A percentile compares a stretch with the other conserved stretches of the same genome.
These are phyloP conservation scores for Rhea pennata DNA, from an alignment of 2,113 vertebrate species.

Conservation along the genomic window DNA sequence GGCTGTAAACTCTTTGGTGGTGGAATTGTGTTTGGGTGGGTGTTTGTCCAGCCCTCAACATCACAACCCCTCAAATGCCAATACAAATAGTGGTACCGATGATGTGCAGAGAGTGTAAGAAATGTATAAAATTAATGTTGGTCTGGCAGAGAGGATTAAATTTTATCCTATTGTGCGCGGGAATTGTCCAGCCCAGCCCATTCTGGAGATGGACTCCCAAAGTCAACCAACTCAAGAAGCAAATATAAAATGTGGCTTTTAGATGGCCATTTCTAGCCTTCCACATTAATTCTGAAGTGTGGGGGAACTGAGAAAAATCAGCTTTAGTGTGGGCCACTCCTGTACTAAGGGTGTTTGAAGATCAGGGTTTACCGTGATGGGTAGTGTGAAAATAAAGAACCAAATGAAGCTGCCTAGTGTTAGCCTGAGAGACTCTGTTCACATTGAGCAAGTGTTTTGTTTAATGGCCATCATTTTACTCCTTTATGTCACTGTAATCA, in stretches of 20 bases:
- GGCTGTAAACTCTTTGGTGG: not conserved
- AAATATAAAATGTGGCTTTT: not conserved
- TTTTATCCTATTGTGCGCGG: not conserved
- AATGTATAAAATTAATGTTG: not conserved
- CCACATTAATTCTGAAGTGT: not conserved
- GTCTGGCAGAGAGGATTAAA: not conserved
- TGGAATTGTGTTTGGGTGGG: not conserved
- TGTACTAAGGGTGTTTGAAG: not conserved
- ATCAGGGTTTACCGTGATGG: not conserved
- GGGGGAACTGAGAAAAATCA: not conserved
- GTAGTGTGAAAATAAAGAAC: not conserved
- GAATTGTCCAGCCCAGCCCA: not conserved
- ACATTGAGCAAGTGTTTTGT: not conserved
- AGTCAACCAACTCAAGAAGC: not conserved
- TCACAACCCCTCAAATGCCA: not conserved
- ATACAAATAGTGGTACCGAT: not conserved
- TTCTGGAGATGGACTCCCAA: not conserved
- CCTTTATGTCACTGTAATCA: not conserved
- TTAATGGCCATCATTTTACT: not conserved
- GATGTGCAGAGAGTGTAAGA: not conserved
- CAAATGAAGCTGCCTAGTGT: not conserved
- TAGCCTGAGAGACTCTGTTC: not conserved
- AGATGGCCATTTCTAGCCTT: not conserved
- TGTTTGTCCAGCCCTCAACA: not conserved
- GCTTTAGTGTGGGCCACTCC: not conserved